Percentiles rank a stretch among this genome's conserved stretches.
These are phyloP conservation scores for Eospalax fontanierii DNA, from an alignment of 2,797 vertebrate genomes.

Conservation along the genomic window DNA sequence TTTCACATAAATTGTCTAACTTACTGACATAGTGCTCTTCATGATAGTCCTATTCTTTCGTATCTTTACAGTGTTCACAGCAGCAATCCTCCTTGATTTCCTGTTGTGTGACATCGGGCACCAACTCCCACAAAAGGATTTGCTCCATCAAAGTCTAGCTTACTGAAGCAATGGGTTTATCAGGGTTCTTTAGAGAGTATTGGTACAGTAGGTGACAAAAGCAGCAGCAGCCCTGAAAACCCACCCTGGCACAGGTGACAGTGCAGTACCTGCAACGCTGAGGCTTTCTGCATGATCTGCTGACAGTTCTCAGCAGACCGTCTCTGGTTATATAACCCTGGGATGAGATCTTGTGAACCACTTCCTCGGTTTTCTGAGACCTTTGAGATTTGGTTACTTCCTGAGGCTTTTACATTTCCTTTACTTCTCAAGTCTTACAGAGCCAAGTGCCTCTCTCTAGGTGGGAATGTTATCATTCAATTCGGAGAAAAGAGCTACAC, in stretches of 20 bases:
- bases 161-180: background rate
- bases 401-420: background rate
- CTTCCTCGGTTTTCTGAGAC: too few relatives aligned
- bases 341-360: too few relatives aligned
- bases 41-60: background rate
- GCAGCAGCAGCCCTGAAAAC: background rate
- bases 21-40: background rate
- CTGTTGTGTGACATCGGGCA: background rate
- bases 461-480: background rate
- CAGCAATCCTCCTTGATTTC: background rate
- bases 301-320: background rate
- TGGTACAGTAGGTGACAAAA: background rate
- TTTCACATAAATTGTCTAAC: slow-evolving; percentile 28
- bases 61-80: background rate
- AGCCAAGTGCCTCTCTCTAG: background rate
- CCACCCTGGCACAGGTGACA: background rate
- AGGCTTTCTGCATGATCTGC: too few relatives aligned
- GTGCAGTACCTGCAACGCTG: background rate
- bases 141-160: background rate
- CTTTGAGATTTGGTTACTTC: background rate
- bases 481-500: background rate
- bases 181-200: background rate
- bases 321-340: background rate
- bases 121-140: background rate
- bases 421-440: background rate